Conservation (phyloP, 2,888 invertebrate species). For the Prostheceraeus crozeri region DNA sequence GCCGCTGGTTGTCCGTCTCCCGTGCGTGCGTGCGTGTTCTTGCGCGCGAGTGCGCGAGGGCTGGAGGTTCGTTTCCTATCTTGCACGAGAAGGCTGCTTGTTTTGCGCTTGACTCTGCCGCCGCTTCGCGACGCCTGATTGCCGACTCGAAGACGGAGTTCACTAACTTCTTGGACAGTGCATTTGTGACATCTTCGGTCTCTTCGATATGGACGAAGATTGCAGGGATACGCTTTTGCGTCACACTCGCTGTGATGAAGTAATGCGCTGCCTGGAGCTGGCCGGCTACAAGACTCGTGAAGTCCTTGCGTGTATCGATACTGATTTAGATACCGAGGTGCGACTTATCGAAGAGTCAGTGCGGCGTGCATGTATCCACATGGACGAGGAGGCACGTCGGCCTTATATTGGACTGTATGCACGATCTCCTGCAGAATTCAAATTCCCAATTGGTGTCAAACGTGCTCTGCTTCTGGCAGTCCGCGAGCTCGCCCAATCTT, state of each 20-base stretch:
- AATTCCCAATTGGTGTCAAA: slow-evolving; percentile 27
- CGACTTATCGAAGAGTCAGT: slow-evolving; percentile 20
- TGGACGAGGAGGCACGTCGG: slow-evolving; percentile 23
- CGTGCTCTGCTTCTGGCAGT: slow-evolving; percentile 25
- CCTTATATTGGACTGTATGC: slow-evolving; percentile 30
- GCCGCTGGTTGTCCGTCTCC: no score
- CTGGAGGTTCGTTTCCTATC: no score
- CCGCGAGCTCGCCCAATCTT: neutral
- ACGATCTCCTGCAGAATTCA: slow-evolving; percentile 13
- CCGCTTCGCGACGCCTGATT: no score
- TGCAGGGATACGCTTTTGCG: slow-evolving; percentile 18
- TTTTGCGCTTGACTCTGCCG: no score
- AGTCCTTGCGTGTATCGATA: slow-evolving; percentile 26
- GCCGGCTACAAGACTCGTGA: slow-evolving; percentile 31
- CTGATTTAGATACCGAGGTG: slow-evolving; percentile 1
- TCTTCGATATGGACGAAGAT: slow-evolving; percentile 32
- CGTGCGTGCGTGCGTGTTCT: no score
- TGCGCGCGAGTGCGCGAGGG: no score
- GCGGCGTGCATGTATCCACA: slow-evolving; percentile 30
- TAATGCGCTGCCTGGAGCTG: slow-evolving; percentile 34
- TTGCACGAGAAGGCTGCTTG: no score
- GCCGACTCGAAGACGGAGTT: no score
- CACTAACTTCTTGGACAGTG: no score
- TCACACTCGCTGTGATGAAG: slow-evolving; percentile 26
- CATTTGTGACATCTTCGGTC: no score